phyloP scores from a whole-genome alignment of 2,113 vertebrate genomes.

The Nycticebus coucang region DNA sequence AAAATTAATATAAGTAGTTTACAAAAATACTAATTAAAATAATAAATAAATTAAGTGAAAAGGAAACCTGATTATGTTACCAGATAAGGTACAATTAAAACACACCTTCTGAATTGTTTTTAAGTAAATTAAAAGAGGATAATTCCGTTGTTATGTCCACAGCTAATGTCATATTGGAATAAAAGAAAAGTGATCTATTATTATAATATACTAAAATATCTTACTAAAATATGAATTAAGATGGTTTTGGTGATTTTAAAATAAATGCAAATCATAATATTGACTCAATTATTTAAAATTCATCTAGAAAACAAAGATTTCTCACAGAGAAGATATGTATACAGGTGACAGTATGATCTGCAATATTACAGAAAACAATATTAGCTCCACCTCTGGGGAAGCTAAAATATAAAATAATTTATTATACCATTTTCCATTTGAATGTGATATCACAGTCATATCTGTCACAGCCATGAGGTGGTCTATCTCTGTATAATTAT shows the following conservation, averaged over 20 bases:
- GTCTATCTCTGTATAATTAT: not conserved
- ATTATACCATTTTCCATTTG: slow-evolving; percentile 21
- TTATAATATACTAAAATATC: not conserved
- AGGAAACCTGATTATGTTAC: not conserved
- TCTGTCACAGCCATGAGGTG: not conserved
- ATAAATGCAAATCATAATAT: slow-evolving; percentile 42
- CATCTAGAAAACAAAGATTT: slow-evolving; percentile 5
- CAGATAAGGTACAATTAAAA: slow-evolving; percentile 35
- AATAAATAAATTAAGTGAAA: slow-evolving; percentile 43
- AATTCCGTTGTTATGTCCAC: not conserved
- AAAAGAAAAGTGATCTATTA: slow-evolving; percentile 8
- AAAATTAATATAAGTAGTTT: not conserved
- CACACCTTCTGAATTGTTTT: not conserved
- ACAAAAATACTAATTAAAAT: slow-evolving; percentile 40
- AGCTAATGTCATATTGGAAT: not conserved
- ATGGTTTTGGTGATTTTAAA: slow-evolving; percentile 22
- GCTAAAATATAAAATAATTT: not conserved
- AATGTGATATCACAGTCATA: slow-evolving; percentile 15
- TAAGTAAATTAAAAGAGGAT: slow-evolving; percentile 12
- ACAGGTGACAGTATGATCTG: not conserved
- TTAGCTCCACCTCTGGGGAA: slow-evolving; percentile 1
- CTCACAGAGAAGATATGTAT: not conserved
- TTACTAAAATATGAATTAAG: slow-evolving; percentile 34
- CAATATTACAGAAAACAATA: not conserved
- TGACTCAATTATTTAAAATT: not conserved